Percentiles rank a stretch among this genome's conserved stretches.
Conservation (phyloP, 1,140 invertebrate genomes). For the Psilanteris sp. region DNA sequence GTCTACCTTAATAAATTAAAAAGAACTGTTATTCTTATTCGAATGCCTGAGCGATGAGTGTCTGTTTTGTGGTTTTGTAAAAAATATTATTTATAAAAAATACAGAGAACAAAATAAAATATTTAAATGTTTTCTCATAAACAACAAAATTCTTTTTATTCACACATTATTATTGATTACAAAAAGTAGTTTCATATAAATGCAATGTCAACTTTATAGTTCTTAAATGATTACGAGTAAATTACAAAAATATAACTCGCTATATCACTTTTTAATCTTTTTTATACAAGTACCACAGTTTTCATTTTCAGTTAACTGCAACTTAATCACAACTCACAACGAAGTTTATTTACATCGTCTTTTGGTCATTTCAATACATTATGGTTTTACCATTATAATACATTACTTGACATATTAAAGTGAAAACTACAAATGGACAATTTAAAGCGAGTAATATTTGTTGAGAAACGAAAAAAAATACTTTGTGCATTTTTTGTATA, state of each 20-base stretch:
- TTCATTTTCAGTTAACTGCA: conserved; percentile 28
- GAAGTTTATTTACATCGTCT: conserved; percentile 53
- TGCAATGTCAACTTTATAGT: conserved; percentile 8
- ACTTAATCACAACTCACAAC: conserved; percentile 32
- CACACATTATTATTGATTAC: conserved; percentile 27
- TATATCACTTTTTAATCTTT: conserved; percentile 4
- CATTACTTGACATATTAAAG: too few species aligned
- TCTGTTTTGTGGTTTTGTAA: conserved; percentile 74
- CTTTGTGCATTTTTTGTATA: conserved; percentile 1
- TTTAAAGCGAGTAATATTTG: conserved; percentile 5
- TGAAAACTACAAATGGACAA: too few species aligned
- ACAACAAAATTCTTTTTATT: conserved; percentile 49
- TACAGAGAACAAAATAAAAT: conserved; percentile 14
- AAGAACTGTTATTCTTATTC: conserved; percentile 55
- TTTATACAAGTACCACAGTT: conserved; percentile 25
- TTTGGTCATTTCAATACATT: neutral
- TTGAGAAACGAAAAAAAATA: conserved; percentile 19
- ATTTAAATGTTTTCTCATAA: conserved; percentile 9
- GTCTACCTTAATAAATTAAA: conserved; percentile 21
- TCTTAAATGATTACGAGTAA: conserved; percentile 2
- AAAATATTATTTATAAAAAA: conserved; percentile 64
- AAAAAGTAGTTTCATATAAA: conserved; percentile 32
- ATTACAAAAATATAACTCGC: conserved; percentile 51
- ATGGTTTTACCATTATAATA: too few species aligned
- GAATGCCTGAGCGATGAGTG: conserved; percentile 70